Evolutionary conservation across 1,140 invertebrate genomes (phyloP).

Genomic region (Hylaeus volcanicus): DNA sequence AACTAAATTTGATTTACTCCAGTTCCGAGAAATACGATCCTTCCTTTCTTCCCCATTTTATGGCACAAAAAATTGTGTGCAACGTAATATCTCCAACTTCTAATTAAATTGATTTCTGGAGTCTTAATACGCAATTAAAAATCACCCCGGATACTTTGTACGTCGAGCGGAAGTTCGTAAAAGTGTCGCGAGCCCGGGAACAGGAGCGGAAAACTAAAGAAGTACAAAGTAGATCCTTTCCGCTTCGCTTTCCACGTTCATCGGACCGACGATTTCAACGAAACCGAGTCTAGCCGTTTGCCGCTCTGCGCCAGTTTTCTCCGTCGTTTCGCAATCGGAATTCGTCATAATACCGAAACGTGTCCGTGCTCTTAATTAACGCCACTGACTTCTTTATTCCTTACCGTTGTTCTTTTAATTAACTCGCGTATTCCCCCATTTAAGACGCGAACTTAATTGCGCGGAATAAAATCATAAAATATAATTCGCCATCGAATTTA

Average conservation of each 20-base stretch:
- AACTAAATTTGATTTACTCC: no score
- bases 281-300: neutral
- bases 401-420: conserved; percentile 33
- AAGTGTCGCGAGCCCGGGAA: no score
- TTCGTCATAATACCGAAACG: conserved; percentile 25
- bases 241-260: neutral
- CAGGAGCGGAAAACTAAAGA: neutral
- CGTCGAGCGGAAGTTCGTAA: neutral
- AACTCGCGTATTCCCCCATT: conserved; percentile 13
- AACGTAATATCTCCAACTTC: no score
- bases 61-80: no score
- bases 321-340: conserved; percentile 13
- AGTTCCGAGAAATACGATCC: no score
- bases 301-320: neutral
- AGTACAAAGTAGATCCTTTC: neutral
- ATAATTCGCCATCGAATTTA: conserved; percentile 15
- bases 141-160: no score
- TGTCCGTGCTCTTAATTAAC: conserved; percentile 44
- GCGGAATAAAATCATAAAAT: conserved; percentile 19
- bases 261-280: neutral
- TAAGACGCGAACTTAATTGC: conserved; percentile 16
- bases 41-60: no score
- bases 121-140: no score
- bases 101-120: no score
- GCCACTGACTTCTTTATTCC: conserved; percentile 22